These are phyloP conservation scores for Bombus polaris DNA, from an alignment of 1,140 invertebrate species.

Conservation along the genomic window DNA sequence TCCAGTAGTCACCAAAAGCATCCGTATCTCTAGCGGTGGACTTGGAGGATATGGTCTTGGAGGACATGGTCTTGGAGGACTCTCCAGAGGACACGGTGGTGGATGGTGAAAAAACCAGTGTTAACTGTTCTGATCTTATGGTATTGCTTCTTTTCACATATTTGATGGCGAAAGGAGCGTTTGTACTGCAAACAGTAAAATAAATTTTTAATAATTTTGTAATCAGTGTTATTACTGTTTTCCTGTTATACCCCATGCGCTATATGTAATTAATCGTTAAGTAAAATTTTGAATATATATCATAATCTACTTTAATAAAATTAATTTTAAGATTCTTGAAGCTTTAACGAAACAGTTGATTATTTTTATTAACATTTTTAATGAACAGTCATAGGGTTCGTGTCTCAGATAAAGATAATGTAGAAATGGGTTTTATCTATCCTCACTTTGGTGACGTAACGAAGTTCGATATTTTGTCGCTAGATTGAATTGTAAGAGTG, in stretches of 20 bases:
- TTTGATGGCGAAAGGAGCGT: not conserved
- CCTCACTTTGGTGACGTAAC: not conserved
- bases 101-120: slow-evolving; percentile 20
- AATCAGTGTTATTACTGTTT: slow-evolving; percentile 11
- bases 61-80: slow-evolving; percentile 16
- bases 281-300: not conserved
- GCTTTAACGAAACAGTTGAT: not conserved
- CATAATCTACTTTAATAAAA: not conserved
- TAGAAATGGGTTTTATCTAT: slow-evolving; percentile 15
- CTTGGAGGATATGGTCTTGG: slow-evolving; percentile 12
- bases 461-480: not conserved
- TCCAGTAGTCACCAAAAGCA: not conserved
- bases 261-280: not conserved
- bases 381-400: not conserved
- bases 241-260: not conserved
- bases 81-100: slow-evolving; percentile 23
- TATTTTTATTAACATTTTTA: not conserved
- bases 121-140: not conserved
- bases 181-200: slow-evolving; percentile 35
- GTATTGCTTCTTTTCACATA: not conserved
- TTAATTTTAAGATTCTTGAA: not conserved
- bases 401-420: not conserved
- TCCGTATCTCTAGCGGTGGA: not conserved
- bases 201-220: slow-evolving; percentile 54
- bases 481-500: not conserved